Conservation (phyloP, 2,888 invertebrate genomes). For the Venusia cambrica region DNA sequence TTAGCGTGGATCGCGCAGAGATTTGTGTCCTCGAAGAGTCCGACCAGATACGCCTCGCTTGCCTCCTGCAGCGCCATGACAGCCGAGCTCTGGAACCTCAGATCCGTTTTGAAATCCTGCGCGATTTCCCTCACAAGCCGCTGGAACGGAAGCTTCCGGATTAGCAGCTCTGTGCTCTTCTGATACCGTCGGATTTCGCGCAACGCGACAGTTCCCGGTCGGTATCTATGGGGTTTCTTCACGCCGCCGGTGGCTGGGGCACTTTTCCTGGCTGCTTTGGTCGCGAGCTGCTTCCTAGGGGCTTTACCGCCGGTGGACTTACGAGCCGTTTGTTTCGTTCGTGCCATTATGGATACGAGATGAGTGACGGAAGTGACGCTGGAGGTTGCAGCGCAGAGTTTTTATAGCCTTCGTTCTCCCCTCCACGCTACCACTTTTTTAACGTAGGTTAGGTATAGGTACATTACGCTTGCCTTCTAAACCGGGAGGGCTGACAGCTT, state of each 20-base stretch:
- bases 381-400: slow-evolving; percentile 3
- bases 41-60: slow-evolving; percentile 83
- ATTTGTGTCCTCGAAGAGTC: slow-evolving; percentile 88
- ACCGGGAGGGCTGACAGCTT: no score
- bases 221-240: slow-evolving; percentile 87
- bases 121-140: slow-evolving; percentile 87
- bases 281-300: slow-evolving; percentile 85
- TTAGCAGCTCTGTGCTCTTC: slow-evolving; percentile 86
- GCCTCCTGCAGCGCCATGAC: slow-evolving; percentile 85
- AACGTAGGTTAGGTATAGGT: no score
- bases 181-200: slow-evolving; percentile 87
- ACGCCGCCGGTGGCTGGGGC: slow-evolving; percentile 87
- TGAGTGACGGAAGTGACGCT: no score
- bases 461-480: no score
- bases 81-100: slow-evolving; percentile 86
- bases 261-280: slow-evolving; percentile 86
- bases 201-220: slow-evolving; percentile 85
- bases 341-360: slow-evolving; percentile 81
- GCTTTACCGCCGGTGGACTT: slow-evolving; percentile 89
- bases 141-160: slow-evolving; percentile 87
- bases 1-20: slow-evolving; percentile 87
- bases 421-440: no score
- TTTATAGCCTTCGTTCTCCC: no score
- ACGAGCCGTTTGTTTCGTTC: slow-evolving; percentile 88
- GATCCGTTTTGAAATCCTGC: slow-evolving; percentile 87